phyloP scores from a whole-genome alignment of 2,888 invertebrate genomes.

The Anodontia alba region DNA sequence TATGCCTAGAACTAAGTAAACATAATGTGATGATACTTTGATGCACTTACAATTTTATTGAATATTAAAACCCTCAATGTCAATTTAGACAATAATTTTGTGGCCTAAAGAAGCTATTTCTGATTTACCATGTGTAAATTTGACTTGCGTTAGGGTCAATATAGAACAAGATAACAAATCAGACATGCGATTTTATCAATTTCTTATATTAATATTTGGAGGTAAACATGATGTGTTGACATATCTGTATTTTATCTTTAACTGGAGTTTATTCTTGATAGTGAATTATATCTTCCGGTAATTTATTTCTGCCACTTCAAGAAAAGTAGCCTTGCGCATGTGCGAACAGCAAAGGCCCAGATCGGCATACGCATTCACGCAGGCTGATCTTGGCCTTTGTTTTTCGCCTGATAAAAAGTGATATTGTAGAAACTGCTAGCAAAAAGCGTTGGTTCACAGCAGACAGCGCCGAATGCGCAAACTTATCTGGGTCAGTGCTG shows the following conservation, averaged over 20 bases:
- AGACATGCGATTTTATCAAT: not conserved
- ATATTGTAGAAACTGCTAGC: no score
- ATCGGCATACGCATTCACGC: no score
- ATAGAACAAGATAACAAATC: not conserved
- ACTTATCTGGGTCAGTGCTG: no score
- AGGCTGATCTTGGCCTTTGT: no score
- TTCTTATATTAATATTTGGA: not conserved
- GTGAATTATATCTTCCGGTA: not conserved
- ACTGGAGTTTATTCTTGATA: not conserved
- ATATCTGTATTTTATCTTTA: not conserved
- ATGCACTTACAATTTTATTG: not conserved
- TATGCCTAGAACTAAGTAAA: no score
- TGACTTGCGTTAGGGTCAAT: not conserved
- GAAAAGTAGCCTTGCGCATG: no score
- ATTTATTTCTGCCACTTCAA: no score
- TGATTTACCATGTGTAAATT: not conserved
- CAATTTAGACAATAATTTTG: not conserved
- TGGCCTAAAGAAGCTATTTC: not conserved
- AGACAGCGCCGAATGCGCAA: no score
- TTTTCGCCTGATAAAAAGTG: no score
- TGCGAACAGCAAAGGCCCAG: no score
- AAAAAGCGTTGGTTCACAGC: no score
- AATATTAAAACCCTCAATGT: not conserved
- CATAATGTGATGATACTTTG: not conserved
- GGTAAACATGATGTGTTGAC: not conserved